These are phyloP conservation scores for Drosophila littoralis DNA, from an alignment of 1,140 invertebrate genomes.

Conservation along the genomic window DNA sequence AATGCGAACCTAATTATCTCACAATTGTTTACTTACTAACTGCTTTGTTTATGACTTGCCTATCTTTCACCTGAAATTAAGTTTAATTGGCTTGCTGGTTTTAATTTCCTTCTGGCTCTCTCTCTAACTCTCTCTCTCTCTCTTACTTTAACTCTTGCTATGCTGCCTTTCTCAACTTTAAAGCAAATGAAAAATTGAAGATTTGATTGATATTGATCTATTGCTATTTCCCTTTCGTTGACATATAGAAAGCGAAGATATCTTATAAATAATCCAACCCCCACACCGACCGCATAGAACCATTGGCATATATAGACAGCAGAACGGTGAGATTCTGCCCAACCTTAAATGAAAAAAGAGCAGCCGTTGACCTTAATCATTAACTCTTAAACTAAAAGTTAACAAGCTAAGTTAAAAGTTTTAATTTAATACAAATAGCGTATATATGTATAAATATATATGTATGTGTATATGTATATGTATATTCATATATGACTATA, in stretches of 20 bases:
- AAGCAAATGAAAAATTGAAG: constrained; percentile 43
- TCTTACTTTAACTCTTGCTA: constrained; percentile 10
- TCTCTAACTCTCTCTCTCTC: constrained; percentile 19
- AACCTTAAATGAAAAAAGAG: constrained; percentile 54
- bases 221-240: constrained; percentile 74
- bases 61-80: constrained; percentile 19
- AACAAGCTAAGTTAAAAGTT: constrained; percentile 40
- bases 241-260: constrained; percentile 67
- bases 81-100: constrained; percentile 62
- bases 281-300: constrained; percentile 61
- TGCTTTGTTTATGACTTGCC: constrained; percentile 47
- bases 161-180: neutral
- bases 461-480: constrained; percentile 34
- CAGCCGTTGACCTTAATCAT: constrained; percentile 56
- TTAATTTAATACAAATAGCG: constrained; percentile 40
- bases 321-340: constrained; percentile 65
- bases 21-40: constrained; percentile 21
- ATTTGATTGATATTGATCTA: constrained; percentile 71
- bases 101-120: constrained; percentile 26
- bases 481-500: constrained; percentile 50
- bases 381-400: constrained; percentile 34
- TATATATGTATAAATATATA: constrained; percentile 36
- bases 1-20: constrained; percentile 15
- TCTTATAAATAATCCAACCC: constrained; percentile 64
- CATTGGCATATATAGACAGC: constrained; percentile 67